phyloP scores from a whole-genome alignment of 2,797 vertebrate genomes.

The Fistularia commersonii region DNA sequence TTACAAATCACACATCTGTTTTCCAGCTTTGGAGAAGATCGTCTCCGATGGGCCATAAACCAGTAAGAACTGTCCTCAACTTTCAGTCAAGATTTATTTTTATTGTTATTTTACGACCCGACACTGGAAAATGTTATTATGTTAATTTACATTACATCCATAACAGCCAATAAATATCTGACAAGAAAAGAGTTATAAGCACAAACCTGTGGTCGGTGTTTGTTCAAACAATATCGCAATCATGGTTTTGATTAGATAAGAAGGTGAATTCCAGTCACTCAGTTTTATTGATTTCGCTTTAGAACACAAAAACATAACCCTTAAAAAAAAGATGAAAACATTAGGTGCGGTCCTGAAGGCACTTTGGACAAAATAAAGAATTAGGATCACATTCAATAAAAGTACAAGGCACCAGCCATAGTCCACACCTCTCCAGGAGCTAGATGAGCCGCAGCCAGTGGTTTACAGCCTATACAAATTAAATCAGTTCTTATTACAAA shows the following conservation, averaged over 20 bases:
- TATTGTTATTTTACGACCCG: too few species aligned
- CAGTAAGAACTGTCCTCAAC: too few species aligned
- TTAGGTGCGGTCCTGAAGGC: constrained; percentile 7
- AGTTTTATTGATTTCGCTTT: constrained; percentile 50
- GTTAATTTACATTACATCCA: background rate
- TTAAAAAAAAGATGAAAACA: constrained; percentile 46
- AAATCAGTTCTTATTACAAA: constrained; percentile 34
- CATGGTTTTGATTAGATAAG: background rate
- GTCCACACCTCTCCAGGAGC: constrained; percentile 14
- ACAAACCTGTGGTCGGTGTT: too few species aligned
- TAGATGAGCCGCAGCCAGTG: constrained; percentile 19
- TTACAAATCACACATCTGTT: too few species aligned
- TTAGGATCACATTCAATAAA: constrained; percentile 32
- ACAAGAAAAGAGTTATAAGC: too few species aligned
- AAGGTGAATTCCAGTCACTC: constrained; percentile 2
- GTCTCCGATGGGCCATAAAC: too few species aligned
- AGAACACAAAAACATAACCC: constrained; percentile 54
- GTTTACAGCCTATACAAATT: constrained; percentile 36
- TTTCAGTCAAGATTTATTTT: too few species aligned
- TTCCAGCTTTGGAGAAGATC: too few species aligned
- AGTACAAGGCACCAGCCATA: constrained; percentile 14
- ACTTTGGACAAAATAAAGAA: constrained; percentile 13
- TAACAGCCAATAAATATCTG: background rate
- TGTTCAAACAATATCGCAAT: too few species aligned
- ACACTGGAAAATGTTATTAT: too few species aligned